A percentile compares a stretch with the other conserved stretches of the same genome.
Evolutionary conservation across 2,113 vertebrate genomes (phyloP).

Genomic region (Crotalus viridis): DNA sequence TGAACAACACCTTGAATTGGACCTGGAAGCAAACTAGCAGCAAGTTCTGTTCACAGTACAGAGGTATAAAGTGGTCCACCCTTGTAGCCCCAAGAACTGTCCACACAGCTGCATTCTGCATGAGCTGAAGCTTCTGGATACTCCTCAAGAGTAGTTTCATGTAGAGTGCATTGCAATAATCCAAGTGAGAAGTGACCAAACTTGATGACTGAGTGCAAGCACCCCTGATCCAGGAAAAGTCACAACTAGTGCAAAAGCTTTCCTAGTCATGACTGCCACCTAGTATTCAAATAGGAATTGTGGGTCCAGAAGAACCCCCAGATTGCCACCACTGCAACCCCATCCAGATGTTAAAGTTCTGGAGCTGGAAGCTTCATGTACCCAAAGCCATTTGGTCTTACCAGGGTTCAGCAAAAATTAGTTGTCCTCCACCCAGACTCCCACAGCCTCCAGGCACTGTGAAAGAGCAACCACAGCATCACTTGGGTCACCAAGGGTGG

Average conservation of each 20-base stretch:
- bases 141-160: background rate
- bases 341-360: background rate
- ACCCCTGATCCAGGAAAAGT: background rate
- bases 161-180: background rate
- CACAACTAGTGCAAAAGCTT: background rate
- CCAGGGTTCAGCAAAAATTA: too few species aligned
- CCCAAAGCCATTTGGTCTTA: too few species aligned
- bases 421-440: too few species aligned
- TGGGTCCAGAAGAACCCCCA: background rate
- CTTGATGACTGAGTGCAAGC: background rate
- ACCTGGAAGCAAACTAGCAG: background rate
- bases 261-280: background rate
- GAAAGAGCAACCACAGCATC: too few species aligned
- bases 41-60: background rate
- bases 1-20: background rate
- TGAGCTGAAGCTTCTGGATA: background rate
- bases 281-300: background rate
- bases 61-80: background rate
- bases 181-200: background rate
- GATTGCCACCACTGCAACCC: background rate
- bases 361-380: too few species aligned
- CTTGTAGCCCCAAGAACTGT: background rate
- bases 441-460: too few species aligned
- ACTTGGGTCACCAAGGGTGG: too few species aligned
- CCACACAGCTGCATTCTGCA: background rate